Base-by-base conservation (phyloP, 1,140 invertebrate genomes). In the Zaprionus capensis region DNA sequence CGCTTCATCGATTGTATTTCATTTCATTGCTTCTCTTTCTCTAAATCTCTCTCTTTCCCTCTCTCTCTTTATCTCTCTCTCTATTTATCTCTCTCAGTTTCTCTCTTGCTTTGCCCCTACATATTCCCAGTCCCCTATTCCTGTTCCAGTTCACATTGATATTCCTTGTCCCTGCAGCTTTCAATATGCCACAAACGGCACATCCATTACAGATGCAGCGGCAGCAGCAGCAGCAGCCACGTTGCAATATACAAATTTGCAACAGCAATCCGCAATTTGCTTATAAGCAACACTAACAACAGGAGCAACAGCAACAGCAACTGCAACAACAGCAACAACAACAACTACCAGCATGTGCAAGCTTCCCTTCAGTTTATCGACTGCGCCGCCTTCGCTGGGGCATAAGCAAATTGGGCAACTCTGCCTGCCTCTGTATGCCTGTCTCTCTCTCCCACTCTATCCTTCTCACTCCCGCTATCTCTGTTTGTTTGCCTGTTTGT, bases 191-290 rank as follows among this genome's bases (percentile, higher is more conserved):
- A 68, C 82, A 85, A 83, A 86, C 82, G 83, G 76, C 83, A 87
- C 82, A 87, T 85, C 82, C 81, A 85, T 85, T 85, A 82, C 82
- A 85, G 67, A 63, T 75, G 72, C 66, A 61, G 66, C 78, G 80
- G 77, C 76, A 46, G 41, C 78, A 83, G 77, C 76, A 17, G 41
- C 41, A 70, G 67, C 79, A 84, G 78, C 75, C 75, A 71, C 78
- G 77, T 83, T 84, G 80, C 81, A 84, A 85, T 74, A 86, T 76
- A 82, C 80, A 85, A 85, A 86, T 87, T 86, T 73, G 82, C 72
- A 75, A 75, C 72, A 75, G 72, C 72, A 75, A 75, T 75, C 67
- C 59, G 51, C 72, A 75, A 75, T 75, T 75, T 75, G 72, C 72
- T 74, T 74, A 74, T 70, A 74, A 75, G 67, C 72, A 75, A 64